phyloP scores from a whole-genome alignment of 2,113 vertebrate genomes.

The Camelus bactrianus region DNA sequence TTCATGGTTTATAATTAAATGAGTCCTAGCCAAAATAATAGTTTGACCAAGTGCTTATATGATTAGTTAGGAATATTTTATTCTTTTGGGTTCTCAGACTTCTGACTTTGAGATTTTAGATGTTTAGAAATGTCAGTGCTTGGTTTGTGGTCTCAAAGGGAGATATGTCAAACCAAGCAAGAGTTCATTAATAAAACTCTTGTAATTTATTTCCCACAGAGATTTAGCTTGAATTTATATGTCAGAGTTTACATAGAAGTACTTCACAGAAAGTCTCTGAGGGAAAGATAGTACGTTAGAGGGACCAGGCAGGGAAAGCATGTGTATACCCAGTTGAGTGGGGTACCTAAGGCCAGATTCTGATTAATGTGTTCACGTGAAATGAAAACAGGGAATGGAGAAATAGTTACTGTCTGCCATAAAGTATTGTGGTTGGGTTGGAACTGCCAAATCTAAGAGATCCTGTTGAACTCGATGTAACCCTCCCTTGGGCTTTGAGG shows the following conservation, averaged over 20 bases:
- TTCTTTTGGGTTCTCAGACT: neutral
- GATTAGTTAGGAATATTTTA: conserved; percentile 36
- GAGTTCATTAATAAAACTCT: conserved; percentile 39
- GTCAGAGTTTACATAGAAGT: neutral
- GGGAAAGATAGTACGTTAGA: neutral
- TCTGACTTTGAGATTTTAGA: conserved; percentile 25
- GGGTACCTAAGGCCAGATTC: neutral
- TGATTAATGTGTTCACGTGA: conserved; percentile 23
- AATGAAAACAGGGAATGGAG: conserved; percentile 3
- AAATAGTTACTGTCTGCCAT: conserved; percentile 46
- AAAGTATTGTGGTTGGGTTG: neutral
- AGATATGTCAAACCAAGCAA: conserved; percentile 33
- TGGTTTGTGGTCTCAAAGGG: conserved; percentile 35
- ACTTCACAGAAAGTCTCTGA: conserved; percentile 18
- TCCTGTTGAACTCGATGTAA: conserved; percentile 49
- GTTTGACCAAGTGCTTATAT: conserved; percentile 8
- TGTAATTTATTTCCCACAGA: conserved; percentile 38
- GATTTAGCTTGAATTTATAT: conserved; percentile 17
- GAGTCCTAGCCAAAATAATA: neutral
- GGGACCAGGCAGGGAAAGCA: neutral
- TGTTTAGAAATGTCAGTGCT: conserved; percentile 24
- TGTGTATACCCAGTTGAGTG: neutral
- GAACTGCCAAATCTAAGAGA: conserved; percentile 28
- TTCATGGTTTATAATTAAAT: conserved; percentile 22
- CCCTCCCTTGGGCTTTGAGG: neutral